Evolutionary conservation across 2,888 invertebrate genomes (phyloP).

Genomic region (Trachelus troglodyta): DNA sequence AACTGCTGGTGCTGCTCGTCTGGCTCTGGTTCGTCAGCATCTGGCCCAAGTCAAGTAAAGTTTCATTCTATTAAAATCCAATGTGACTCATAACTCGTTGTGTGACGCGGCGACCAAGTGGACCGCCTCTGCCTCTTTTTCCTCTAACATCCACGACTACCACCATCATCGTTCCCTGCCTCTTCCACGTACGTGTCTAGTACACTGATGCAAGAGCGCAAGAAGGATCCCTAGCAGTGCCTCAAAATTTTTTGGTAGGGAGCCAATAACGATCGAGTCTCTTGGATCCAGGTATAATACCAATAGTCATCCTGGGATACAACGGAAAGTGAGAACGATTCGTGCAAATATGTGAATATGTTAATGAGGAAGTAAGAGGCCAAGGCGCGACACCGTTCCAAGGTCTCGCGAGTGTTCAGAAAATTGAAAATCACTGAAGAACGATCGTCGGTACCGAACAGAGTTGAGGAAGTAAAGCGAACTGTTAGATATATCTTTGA

Average conservation of each 20-base stretch:
- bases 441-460: background rate
- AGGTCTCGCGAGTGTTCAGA: background rate
- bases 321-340: background rate
- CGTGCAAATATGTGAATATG: background rate
- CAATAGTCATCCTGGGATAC: background rate
- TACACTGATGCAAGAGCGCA: background rate
- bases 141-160: background rate
- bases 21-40: conserved; percentile 64
- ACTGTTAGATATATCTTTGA: background rate
- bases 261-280: background rate
- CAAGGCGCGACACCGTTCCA: background rate
- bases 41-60: conserved; percentile 50
- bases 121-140: background rate
- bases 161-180: background rate
- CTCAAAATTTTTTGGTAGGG: background rate
- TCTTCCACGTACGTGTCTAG: background rate
- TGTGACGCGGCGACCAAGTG: background rate
- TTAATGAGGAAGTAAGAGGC: background rate
- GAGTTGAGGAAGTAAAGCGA: background rate
- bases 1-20: conserved; percentile 71
- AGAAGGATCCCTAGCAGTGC: background rate
- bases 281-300: background rate
- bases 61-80: conserved; percentile 56
- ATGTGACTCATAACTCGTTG: conserved; percentile 35
- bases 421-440: background rate